Evolutionary conservation across 2,797 vertebrate genomes (phyloP).

Genomic region (Thamnophis elegans): DNA sequence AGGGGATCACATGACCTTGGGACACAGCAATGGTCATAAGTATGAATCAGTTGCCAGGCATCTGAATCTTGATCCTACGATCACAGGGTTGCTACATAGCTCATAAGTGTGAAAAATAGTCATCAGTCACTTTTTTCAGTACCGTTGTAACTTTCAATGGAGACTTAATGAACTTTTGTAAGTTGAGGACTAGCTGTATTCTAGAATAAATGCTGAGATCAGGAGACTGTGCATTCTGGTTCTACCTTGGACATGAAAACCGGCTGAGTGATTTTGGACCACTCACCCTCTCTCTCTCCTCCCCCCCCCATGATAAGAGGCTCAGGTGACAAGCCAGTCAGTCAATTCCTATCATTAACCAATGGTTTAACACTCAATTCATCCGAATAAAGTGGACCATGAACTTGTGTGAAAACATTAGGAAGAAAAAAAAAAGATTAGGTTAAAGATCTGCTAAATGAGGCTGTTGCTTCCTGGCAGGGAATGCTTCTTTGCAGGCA

Average conservation of each 20-base stretch:
- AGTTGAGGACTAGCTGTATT: no score
- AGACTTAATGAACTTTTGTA: no score
- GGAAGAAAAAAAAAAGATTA: background rate
- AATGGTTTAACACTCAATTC: background rate
- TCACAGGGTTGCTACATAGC: no score
- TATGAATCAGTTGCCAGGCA: no score
- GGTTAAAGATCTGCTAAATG: background rate
- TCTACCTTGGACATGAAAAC: background rate
- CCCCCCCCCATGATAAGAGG: background rate
- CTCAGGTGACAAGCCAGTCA: background rate
- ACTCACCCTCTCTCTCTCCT: background rate
- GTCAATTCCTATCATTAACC: background rate
- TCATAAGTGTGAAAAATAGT: no score
- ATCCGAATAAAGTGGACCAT: background rate
- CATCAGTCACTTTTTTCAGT: no score
- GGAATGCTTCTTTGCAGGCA: background rate
- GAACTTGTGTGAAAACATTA: background rate
- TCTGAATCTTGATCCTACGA: no score
- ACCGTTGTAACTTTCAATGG: no score
- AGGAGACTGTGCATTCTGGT: background rate
- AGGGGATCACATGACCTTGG: no score
- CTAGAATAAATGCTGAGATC: background rate
- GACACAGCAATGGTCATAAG: no score
- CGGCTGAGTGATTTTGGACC: background rate
- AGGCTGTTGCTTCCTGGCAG: background rate